Percentiles rank a stretch among this genome's conserved stretches.
Conservation (phyloP, 2,888 invertebrate genomes). For the Leucophenga montana region DNA sequence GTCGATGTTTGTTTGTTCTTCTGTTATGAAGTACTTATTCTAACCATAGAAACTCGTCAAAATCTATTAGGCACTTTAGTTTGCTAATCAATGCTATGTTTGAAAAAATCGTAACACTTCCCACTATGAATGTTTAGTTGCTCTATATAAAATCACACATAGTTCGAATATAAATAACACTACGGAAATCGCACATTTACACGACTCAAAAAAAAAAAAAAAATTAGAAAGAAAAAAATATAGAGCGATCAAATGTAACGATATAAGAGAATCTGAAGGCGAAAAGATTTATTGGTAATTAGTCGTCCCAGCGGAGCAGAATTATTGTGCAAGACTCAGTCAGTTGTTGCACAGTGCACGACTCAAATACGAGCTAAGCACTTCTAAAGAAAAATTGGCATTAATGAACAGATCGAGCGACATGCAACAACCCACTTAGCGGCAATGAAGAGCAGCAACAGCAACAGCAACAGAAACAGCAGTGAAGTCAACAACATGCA, state of each 20-base stretch:
- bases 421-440: slow-evolving; percentile 37
- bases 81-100: no score
- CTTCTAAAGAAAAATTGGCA: slow-evolving; percentile 54
- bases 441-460: slow-evolving; percentile 27
- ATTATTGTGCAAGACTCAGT: not conserved
- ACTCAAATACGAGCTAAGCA: not conserved
- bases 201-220: not conserved
- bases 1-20: no score
- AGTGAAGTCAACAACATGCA: slow-evolving; percentile 9
- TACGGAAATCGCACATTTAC: no score
- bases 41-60: no score
- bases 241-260: slow-evolving; percentile 21
- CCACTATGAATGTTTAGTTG: no score
- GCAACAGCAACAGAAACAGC: slow-evolving; percentile 3
- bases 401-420: slow-evolving; percentile 57
- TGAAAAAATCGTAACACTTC: no score
- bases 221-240: slow-evolving; percentile 15
- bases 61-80: no score
- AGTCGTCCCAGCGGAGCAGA: not conserved
- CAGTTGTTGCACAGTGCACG: not conserved
- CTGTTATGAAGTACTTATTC: no score
- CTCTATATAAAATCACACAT: no score
- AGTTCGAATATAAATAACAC: no score
- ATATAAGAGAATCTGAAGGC: slow-evolving; percentile 51
- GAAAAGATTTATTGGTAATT: slow-evolving; percentile 31